Evolutionary conservation across 2,888 invertebrate species (phyloP).

Genomic region (Crematogaster levior): DNA sequence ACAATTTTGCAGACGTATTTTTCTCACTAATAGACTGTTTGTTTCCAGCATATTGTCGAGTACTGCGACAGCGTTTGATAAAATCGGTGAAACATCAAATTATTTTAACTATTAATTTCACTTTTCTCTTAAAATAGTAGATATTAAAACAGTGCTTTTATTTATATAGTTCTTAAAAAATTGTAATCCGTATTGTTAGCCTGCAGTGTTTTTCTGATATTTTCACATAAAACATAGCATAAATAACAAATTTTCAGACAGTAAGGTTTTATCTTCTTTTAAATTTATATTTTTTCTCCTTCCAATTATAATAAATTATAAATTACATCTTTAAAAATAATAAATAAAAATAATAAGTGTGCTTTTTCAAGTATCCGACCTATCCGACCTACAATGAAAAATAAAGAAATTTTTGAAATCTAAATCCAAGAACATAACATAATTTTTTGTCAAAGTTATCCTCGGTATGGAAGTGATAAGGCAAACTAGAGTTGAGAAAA

Average conservation of each 20-base stretch:
- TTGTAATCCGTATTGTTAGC: background rate
- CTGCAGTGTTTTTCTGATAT: background rate
- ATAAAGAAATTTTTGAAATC: background rate
- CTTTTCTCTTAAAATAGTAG: background rate
- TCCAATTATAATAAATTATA: too few relatives aligned
- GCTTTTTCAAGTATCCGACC: background rate
- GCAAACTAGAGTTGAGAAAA: background rate
- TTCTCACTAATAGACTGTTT: background rate
- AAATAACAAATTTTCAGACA: background rate
- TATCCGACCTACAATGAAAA: background rate
- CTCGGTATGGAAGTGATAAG: background rate
- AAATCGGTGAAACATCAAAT: background rate
- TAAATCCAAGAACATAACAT: too few relatives aligned
- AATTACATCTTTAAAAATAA: background rate
- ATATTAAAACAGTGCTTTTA: background rate
- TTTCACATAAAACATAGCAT: background rate
- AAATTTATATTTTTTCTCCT: too few relatives aligned
- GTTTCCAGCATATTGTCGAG: background rate
- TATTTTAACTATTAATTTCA: background rate
- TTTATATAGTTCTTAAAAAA: background rate
- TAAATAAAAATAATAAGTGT: background rate
- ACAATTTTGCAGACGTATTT: conserved; percentile 13
- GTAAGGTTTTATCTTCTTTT: background rate
- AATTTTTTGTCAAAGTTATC: background rate
- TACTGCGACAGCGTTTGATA: background rate